These are phyloP conservation scores for Desoria tigrina DNA, from an alignment of 2,888 invertebrate species.

Conservation along the genomic window DNA sequence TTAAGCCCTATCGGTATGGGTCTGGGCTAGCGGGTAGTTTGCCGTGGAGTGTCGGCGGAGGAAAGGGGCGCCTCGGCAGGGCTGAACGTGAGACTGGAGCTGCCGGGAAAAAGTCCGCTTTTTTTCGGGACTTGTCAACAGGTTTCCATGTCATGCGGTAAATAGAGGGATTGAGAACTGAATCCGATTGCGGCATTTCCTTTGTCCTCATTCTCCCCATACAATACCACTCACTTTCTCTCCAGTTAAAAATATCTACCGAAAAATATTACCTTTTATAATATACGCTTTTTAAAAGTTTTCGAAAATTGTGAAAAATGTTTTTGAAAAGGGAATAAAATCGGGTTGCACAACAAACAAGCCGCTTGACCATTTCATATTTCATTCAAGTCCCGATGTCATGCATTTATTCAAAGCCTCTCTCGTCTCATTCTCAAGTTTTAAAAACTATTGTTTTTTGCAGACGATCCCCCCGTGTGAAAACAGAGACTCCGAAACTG, in stretches of 20 bases:
- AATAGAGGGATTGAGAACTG: slow-evolving; percentile 10
- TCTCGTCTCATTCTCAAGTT: too few species aligned
- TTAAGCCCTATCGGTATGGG: too few species aligned
- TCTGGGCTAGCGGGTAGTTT: too few species aligned
- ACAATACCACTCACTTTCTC: slow-evolving; percentile 15
- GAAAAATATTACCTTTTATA: too few species aligned
- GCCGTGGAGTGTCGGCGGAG: too few species aligned
- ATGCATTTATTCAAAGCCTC: too few species aligned
- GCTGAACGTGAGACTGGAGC: background rate
- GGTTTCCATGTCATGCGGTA: slow-evolving; percentile 20
- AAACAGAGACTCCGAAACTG: slow-evolving; percentile 9
- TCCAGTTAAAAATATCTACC: background rate
- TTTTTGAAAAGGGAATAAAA: background rate
- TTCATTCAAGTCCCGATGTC: too few species aligned
- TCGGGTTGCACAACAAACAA: slow-evolving; percentile 17
- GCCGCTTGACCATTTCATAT: background rate
- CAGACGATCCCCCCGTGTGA: too few species aligned
- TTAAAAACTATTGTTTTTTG: too few species aligned
- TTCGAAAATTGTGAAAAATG: background rate
- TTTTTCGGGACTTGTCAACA: background rate
- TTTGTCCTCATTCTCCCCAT: slow-evolving; percentile 7
- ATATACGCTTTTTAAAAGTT: slow-evolving; percentile 4
- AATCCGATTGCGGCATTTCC: slow-evolving; percentile 21
- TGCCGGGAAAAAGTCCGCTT: background rate
- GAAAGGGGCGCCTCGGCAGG: background rate